Conservation (phyloP, 2,888 invertebrate species). For the Rhopalosiphum nymphaeae region DNA sequence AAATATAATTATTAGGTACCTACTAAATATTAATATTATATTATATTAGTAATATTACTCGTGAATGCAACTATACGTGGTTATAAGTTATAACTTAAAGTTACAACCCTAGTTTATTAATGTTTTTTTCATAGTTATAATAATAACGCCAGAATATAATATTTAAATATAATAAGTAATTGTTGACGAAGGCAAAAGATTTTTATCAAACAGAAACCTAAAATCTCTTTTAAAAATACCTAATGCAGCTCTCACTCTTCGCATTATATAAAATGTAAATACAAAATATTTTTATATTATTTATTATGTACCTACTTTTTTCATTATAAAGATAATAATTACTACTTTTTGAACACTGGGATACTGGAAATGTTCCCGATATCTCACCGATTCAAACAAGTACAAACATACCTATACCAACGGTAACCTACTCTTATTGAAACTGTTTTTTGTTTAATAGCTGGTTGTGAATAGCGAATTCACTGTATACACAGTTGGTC, state of each 20-base stretch:
- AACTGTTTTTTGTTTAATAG: not conserved
- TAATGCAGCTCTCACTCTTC: not conserved
- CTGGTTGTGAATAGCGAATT: not conserved
- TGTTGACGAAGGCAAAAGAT: too few species aligned
- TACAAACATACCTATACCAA: not conserved
- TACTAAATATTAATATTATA: too few species aligned
- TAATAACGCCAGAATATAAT: too few species aligned
- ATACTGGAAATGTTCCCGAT: not conserved
- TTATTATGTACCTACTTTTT: not conserved
- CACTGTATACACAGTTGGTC: not conserved
- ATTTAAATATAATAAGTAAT: too few species aligned
- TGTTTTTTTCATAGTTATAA: too few species aligned
- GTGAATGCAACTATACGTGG: too few species aligned
- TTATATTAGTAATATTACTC: too few species aligned
- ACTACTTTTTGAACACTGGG: not conserved
- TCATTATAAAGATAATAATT: not conserved
- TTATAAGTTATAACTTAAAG: too few species aligned
- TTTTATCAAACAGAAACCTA: too few species aligned
- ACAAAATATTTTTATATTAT: not conserved
- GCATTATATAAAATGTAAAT: not conserved
- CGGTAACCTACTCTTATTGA: not conserved
- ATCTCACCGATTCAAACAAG: not conserved
- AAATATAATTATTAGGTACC: too few species aligned
- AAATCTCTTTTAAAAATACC: too few species aligned
- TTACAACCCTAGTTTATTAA: too few species aligned